phyloP scores from a whole-genome alignment of 2,797 vertebrate genomes.

The Propithecus perrieri region DNA sequence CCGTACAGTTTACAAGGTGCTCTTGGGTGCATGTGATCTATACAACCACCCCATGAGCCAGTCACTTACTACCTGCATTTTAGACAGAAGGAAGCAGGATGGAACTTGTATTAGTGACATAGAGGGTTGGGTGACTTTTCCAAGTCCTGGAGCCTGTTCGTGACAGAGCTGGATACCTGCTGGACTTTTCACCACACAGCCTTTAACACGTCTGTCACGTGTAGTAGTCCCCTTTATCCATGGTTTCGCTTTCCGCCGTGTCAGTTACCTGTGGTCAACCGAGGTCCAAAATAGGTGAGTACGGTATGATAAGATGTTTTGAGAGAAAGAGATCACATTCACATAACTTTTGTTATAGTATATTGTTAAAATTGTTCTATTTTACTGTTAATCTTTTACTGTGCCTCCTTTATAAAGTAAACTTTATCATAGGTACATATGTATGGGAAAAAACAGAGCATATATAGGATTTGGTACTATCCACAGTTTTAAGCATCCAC shows the following conservation, averaged over 20 bases:
- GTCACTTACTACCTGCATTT: neutral
- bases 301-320: neutral
- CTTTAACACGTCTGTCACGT: neutral
- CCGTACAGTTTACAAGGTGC: neutral
- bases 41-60: neutral
- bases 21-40: neutral
- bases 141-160: neutral
- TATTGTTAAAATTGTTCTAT: neutral
- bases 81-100: slow-evolving; percentile 2
- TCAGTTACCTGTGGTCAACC: neutral
- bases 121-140: neutral
- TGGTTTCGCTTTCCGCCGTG: neutral
- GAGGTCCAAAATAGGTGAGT: neutral
- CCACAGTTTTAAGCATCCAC: neutral
- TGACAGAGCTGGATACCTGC: neutral
- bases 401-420: neutral
- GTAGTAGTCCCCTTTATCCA: neutral
- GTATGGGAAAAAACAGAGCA: neutral
- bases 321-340: neutral
- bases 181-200: neutral
- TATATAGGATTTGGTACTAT: neutral
- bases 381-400: neutral
- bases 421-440: neutral
- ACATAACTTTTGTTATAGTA: neutral
- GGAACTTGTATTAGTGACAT: neutral